Evolutionary conservation across 2,797 vertebrate genomes (phyloP), one percentile per base, ranked within the genome.

Genomic region (Pitangus sulphuratus): DNA sequence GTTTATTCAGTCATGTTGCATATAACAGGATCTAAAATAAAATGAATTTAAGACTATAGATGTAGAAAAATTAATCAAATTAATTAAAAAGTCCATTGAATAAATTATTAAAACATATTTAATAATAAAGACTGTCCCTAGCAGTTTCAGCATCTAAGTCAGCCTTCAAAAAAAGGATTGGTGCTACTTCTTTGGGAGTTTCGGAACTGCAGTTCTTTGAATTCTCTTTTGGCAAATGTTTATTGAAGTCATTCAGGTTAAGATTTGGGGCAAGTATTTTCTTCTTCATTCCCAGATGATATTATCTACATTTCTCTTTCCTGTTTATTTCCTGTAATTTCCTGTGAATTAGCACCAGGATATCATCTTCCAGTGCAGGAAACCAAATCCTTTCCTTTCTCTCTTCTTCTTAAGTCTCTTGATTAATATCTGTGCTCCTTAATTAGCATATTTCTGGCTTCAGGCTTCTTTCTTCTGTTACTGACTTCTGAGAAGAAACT

Each of bases 371-470:
- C 47, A 91, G 2, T 15, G 19, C 24, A 81, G 61, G 76, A 57
- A 94, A 86, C 13, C 9, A 58, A 81, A 30, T 37, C 48, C 22
- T 84, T 80, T 87, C 22, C 61, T 84, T 82, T 87, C 19, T 60
- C 14, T 91, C 30, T 56, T 82, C 14, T 54, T 93, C 58, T 83
- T 60, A 66, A 76, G 8, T 70, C 28, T 94, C 65, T 74, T 94
- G 72, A 90, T 68, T 90, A 88, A 64, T 84, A 77, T 56, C 35
- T 78, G 21, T 88, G 53, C 12, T 45, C 48, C 10, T 53, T 65
- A 90, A 90, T 93, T 88, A 84, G 33, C 80, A 90, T 44, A 75
- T 57, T 78, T n/a, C 26, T 88, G 50, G 25, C 61, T 91, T 86
- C 86, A 54, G 77, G 88, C 37, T 81, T 88, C 79, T 82, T 89